A percentile compares a stretch with the other conserved stretches of the same genome.
Conservation (phyloP, 2,113 vertebrate genomes). For the Andinoacara biseriatus region DNA sequence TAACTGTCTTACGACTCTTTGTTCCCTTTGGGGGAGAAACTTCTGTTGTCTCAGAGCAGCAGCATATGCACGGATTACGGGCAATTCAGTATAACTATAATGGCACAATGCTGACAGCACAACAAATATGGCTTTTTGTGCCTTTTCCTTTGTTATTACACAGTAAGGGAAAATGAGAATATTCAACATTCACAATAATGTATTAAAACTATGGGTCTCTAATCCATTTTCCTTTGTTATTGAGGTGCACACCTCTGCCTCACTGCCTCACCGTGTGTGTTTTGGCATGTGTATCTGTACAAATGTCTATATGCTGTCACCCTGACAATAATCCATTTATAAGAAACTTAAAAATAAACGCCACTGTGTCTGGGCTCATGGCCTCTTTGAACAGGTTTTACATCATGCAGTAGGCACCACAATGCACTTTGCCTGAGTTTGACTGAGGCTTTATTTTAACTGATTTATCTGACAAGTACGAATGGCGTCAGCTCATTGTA, state of each 20-base stretch:
- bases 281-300: not conserved
- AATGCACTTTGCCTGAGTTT: not conserved
- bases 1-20: constrained; percentile 37
- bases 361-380: not conserved
- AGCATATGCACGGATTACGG: constrained; percentile 36
- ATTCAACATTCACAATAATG: not conserved
- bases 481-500: constrained; percentile 21
- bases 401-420: not conserved
- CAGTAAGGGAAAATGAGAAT: not conserved
- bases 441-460: not conserved
- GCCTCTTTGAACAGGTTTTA: not conserved
- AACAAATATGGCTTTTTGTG: not conserved
- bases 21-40: constrained; percentile 23
- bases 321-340: not conserved
- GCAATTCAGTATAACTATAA: not conserved
- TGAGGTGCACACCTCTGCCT: not conserved
- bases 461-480: not conserved
- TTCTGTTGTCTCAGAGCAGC: constrained; percentile 31
- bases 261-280: not conserved
- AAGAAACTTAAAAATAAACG: not conserved
- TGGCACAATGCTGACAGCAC: not conserved
- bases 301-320: not conserved
- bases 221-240: not conserved
- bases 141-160: not conserved
- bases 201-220: not conserved